Percentiles rank a stretch among this genome's conserved stretches.
phyloP scores from a whole-genome alignment of 2,113 vertebrate species.

The Tapirus terrestris region DNA sequence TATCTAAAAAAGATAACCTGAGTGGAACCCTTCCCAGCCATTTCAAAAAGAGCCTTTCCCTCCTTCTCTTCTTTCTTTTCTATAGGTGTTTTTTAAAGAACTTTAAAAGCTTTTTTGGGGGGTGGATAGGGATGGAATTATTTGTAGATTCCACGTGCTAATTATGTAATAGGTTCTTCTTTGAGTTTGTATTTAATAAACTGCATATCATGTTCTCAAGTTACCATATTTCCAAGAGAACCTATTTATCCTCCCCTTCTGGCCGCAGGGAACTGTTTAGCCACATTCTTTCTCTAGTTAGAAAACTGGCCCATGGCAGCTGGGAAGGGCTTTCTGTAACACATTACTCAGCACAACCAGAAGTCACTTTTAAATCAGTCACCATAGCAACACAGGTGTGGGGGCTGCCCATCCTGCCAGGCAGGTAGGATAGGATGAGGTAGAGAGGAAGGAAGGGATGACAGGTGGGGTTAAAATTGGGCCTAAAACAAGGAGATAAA shows the following conservation, averaged over 20 bases:
- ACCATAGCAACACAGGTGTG: neutral
- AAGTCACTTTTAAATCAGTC: neutral
- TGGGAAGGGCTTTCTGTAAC: neutral
- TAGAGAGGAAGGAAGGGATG: neutral
- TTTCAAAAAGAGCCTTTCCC: slow-evolving; percentile 69
- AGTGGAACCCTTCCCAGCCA: slow-evolving; percentile 67
- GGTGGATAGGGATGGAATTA: neutral
- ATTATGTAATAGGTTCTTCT: neutral
- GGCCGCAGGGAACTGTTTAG: neutral
- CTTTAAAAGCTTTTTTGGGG: neutral
- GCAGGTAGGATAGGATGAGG: neutral
- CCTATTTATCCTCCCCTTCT: neutral
- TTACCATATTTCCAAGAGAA: neutral
- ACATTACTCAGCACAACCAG: neutral
- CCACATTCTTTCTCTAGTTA: neutral
- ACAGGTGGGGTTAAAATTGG: neutral
- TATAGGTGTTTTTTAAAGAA: neutral
- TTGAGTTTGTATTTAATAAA: neutral
- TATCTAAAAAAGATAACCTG: slow-evolving; percentile 76
- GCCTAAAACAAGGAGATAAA: neutral
- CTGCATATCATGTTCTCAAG: neutral
- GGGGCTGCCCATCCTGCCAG: neutral
- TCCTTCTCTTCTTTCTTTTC: neutral
- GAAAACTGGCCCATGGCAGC: neutral
- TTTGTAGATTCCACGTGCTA: slow-evolving; percentile 5